A percentile compares a stretch with the other conserved stretches of the same genome.
Conservation (phyloP, 2,113 vertebrate genomes). For the Plectropomus leopardus region DNA sequence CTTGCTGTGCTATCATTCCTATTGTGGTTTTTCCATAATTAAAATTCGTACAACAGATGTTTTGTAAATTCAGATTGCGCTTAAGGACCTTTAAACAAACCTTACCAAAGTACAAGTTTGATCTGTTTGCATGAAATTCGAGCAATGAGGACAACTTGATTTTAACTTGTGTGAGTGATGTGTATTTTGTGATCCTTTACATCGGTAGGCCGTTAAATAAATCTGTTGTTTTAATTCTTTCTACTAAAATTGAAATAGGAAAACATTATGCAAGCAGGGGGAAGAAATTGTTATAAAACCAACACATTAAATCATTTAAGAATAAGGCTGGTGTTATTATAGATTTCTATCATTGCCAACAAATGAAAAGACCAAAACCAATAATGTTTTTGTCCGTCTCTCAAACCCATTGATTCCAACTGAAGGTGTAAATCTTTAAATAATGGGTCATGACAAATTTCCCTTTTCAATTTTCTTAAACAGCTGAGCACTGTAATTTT, state of each 20-base stretch:
- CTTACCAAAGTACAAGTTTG: background rate
- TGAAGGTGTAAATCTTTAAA: background rate
- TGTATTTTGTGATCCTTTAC: background rate
- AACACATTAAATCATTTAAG: background rate
- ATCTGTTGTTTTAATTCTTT: slow-evolving; percentile 16
- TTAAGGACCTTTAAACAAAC: slow-evolving; percentile 18
- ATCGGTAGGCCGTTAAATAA: slow-evolving; percentile 22
- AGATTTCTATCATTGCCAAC: background rate
- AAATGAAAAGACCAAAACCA: slow-evolving; percentile 7
- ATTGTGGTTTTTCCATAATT: slow-evolving; percentile 6
- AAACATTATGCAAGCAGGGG: background rate
- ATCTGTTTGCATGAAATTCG: slow-evolving; percentile 1
- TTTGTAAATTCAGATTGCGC: background rate
- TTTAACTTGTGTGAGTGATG: background rate
- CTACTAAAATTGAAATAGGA: slow-evolving; percentile 21
- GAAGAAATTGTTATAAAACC: background rate
- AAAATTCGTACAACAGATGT: slow-evolving; percentile 34
- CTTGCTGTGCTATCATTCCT: background rate
- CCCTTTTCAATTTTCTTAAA: background rate
- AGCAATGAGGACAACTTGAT: background rate
- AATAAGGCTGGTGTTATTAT: background rate
- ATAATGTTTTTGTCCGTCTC: background rate
- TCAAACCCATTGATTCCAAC: background rate
- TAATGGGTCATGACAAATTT: background rate
- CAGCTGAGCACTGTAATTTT: background rate